Base-by-base conservation (phyloP, 2,113 vertebrate genomes). In the Bufo gargarizans region DNA sequence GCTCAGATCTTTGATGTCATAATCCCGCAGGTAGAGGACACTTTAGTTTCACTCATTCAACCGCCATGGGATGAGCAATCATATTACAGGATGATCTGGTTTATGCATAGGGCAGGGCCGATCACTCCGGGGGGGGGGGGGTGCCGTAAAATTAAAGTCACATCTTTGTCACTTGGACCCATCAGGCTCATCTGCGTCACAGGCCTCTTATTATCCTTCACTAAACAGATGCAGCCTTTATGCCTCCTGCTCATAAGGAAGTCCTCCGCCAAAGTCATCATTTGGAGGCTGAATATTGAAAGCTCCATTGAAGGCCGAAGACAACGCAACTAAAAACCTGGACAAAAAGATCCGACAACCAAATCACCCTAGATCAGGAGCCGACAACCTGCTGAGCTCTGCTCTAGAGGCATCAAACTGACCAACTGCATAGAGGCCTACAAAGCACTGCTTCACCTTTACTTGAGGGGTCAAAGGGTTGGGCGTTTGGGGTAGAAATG, bases 51-150 rank as follows among this genome's bases (percentile, higher is more conserved):
- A 6, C 33, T 82, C 80, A 47, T 49, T 47, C 47, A 47, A 63
- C 55, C 80, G 65, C 8, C 49, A 50, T 9, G 9, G 81, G 59
- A 82, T n/a, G 55, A 55, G 45, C 12, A 22, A 69, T 59, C 19
- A 8, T 50, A 19, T 22, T 83, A 69, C 81, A 22, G 81, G 61
- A 83, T 83, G 69, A 83, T 83, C 81, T 69, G 45, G 45, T 83
- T 67, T 83, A 53, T 5, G 47, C 47, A 22, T 0, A 50, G 81
- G 81, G 61, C 61, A 0, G 61, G 81, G 81, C 17, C 61, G 13
- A 69, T 7, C 12, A 67, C 59, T 13, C 3, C 33, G 20, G 22
- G 16, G 33, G 20, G 43, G 59, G 13, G 80, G 58, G 55, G 22
- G 33, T 1, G 8, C 5, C 9, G 17, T 45, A 0, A 50, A 86